Percentiles rank a stretch among this genome's conserved stretches.
These are phyloP conservation scores for Florisuga fusca DNA, from an alignment of 2,797 vertebrate species.

Conservation along the genomic window DNA sequence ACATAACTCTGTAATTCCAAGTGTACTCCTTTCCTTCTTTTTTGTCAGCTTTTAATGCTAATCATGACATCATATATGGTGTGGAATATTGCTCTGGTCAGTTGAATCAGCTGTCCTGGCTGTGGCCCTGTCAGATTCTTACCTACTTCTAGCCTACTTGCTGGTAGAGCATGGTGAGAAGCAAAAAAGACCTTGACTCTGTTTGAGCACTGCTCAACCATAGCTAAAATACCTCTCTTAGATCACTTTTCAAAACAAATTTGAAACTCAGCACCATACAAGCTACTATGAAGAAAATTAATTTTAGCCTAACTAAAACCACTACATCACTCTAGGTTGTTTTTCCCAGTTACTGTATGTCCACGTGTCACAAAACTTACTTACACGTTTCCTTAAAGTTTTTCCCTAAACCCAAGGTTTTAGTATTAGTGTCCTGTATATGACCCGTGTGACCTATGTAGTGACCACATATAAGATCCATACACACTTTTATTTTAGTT, in stretches of 20 bases:
- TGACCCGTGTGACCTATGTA: no score
- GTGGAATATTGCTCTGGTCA: not conserved
- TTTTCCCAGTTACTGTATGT: not conserved
- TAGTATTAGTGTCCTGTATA: not conserved
- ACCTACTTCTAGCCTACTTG: fast-evolving
- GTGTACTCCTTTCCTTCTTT: fast-evolving
- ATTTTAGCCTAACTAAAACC: not conserved
- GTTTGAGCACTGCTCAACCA: not conserved
- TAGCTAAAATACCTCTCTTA: fast-evolving
- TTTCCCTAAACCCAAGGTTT: not conserved
- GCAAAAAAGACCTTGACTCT: not conserved
- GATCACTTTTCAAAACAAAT: not conserved
- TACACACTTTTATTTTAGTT: not conserved
- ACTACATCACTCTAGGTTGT: not conserved
- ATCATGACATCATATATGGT: fast-evolving
- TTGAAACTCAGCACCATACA: fast-evolving
- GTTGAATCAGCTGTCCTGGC: not conserved
- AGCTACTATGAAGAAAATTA: not conserved
- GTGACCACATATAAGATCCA: not conserved
- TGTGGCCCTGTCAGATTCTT: fast-evolving
- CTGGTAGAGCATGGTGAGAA: not conserved
- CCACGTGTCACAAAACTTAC: not conserved
- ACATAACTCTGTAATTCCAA: not conserved
- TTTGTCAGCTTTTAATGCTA: not conserved
- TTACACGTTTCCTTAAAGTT: not conserved